Conservation (phyloP, 1,140 invertebrate species). For the Elysia chlorotica region DNA sequence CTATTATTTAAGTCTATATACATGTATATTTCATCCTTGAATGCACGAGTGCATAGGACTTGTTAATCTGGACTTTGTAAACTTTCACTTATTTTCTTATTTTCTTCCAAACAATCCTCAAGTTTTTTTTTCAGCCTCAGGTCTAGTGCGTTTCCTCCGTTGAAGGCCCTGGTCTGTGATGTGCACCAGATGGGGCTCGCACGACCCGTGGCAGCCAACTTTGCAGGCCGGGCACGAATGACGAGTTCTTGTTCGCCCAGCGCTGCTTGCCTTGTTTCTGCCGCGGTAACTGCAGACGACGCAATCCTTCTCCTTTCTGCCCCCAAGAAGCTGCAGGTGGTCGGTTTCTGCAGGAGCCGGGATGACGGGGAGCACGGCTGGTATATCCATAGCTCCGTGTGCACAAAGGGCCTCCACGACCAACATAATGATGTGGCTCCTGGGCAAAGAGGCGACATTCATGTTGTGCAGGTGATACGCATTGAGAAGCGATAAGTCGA, state of each 20-base stretch:
- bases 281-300: slow-evolving; percentile 16
- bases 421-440: neutral
- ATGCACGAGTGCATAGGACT: too few species aligned
- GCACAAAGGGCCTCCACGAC: neutral
- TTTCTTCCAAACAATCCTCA: too few species aligned
- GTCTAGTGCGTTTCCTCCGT: neutral
- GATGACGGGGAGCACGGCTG: neutral
- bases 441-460: neutral
- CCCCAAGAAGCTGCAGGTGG: slow-evolving; percentile 1
- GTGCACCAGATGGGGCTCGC: neutral
- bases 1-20: too few species aligned
- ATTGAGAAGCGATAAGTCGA: slow-evolving; percentile 15
- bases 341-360: neutral
- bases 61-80: too few species aligned
- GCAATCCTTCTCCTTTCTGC: slow-evolving; percentile 24
- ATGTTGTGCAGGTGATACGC: neutral
- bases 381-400: too few species aligned
- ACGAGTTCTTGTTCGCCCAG: neutral
- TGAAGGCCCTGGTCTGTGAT: neutral
- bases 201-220: slow-evolving; percentile 3
- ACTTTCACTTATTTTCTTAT: too few species aligned
- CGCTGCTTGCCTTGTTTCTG: neutral
- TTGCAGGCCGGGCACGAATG: slow-evolving; percentile 23
- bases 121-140: too few species aligned
- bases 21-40: too few species aligned